A percentile compares a stretch with the other conserved stretches of the same genome.
These are phyloP conservation scores for Ceratosolen solmsi DNA, from an alignment of 1,140 invertebrate genomes.

Conservation along the genomic window DNA sequence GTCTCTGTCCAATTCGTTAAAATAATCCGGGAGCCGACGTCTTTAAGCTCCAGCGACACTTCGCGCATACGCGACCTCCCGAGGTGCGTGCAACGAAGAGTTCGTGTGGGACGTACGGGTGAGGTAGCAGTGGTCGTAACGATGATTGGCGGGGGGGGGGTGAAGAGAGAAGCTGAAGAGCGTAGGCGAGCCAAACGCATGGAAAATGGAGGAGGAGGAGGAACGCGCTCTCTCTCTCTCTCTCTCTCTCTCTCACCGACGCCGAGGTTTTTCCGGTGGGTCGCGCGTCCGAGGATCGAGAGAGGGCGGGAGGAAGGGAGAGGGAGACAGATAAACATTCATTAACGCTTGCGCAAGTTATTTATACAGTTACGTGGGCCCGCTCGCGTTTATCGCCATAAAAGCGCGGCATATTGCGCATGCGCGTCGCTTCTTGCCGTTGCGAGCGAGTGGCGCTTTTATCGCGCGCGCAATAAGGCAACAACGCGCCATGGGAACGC, in stretches of 20 bases:
- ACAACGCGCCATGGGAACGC: neutral
- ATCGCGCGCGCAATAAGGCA: neutral
- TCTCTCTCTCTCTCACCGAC: too few species aligned
- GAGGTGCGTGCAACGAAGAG: too few species aligned
- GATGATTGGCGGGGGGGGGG: too few species aligned
- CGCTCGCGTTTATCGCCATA: slow-evolving; percentile 53
- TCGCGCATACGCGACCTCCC: neutral
- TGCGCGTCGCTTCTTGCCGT: neutral
- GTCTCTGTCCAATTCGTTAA: neutral
- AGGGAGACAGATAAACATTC: slow-evolving; percentile 63
- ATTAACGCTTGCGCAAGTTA: slow-evolving; percentile 69
- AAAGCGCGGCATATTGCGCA: slow-evolving; percentile 49
- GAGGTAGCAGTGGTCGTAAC: neutral
- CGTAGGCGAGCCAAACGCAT: too few species aligned
- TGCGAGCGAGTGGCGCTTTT: neutral
- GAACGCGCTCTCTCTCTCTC: too few species aligned
- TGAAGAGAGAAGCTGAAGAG: too few species aligned
- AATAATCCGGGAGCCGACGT: neutral
- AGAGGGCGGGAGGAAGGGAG: neutral
- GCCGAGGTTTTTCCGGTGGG: slow-evolving; percentile 55
- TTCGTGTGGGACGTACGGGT: too few species aligned
- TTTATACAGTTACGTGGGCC: slow-evolving; percentile 64
- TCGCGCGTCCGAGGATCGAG: slow-evolving; percentile 34
- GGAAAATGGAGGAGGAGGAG: neutral
- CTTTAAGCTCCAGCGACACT: neutral